Evolutionary conservation across 2,888 invertebrate species (phyloP), one percentile per base, ranked within the genome.

Genomic region (Chrysolina haemoptera): DNA sequence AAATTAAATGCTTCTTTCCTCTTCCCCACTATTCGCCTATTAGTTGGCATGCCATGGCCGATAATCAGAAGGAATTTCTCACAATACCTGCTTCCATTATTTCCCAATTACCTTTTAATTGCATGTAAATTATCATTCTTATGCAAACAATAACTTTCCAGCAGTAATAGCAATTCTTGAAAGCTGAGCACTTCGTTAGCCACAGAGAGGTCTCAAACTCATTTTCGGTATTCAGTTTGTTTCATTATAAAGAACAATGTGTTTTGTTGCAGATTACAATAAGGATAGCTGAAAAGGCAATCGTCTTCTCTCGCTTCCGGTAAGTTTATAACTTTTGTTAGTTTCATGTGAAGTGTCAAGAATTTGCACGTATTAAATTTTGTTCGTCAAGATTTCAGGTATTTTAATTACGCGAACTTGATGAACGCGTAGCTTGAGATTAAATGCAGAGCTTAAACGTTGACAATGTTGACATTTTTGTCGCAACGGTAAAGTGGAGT

Each of bases 191-290:
- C 35, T 68, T 73, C 62, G 35, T 73, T 63, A 62, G 53, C 40
- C 20, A 53, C 53, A 16, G 35, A 62, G 68, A 59, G 40, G 62
- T 48, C 59, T 55, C 14, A 18, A 18, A 62, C n/a, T 67, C 68
- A 41, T 22, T 53, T 71, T 18, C 63, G 68, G 72, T 63, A 40
- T 68, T 68, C 53, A 62, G 27, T 68, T 41, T 48, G 67, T 68
- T 71, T 63, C 68, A 63, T 63, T 59, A 50, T 27, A 20, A 67
- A 67, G 46, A 48, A 65, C 46, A 62, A 62, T 62, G 41, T 67
- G 62, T 62, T 62, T 71, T 67, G 71, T 71, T 71, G 46, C 71
- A 71, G 71, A 18, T 62, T 20, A 53, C 20, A 66, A 50, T 62
- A 71, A 67, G 66, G 40, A 66, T 59, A 66, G 59, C 65, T 40